phyloP scores from a whole-genome alignment of 1,140 invertebrate species.

The Musca vetustissima region DNA sequence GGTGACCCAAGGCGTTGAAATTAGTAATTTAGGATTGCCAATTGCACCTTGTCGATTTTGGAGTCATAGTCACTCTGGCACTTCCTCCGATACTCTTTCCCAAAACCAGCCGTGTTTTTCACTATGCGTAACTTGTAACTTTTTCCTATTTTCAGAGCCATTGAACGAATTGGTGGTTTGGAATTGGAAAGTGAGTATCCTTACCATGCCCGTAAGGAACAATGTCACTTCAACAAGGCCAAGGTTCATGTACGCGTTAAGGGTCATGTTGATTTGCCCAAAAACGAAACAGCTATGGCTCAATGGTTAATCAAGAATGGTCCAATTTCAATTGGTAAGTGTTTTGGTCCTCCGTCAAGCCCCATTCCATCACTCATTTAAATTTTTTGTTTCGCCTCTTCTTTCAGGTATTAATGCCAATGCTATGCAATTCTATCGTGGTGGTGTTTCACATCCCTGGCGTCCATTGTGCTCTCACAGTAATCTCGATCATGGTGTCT shows the following conservation, averaged over 20 bases:
- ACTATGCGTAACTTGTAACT: no score
- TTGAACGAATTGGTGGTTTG: constrained; percentile 86
- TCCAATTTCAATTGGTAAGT: constrained; percentile 88
- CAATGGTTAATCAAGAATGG: constrained; percentile 90
- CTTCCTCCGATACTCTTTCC: no score
- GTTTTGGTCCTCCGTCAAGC: not conserved
- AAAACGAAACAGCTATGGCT: constrained; percentile 90
- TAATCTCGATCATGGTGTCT: constrained; percentile 86
- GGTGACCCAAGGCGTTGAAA: no score
- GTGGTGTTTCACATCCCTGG: constrained; percentile 95
- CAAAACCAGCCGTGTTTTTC: no score
- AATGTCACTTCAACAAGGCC: constrained; percentile 75
- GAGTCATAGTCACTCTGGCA: no score
- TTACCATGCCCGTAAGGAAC: constrained; percentile 79
- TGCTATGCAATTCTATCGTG: constrained; percentile 97
- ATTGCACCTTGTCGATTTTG: no score
- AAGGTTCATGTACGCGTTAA: constrained; percentile 73
- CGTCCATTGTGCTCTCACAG: constrained; percentile 81
- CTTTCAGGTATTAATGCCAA: constrained; percentile 84
- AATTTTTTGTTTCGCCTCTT: not conserved
- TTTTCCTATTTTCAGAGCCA: constrained; percentile 60
- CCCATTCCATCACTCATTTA: not conserved
- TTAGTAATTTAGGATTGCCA: no score
- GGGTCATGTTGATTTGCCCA: constrained; percentile 84
- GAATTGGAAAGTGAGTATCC: constrained; percentile 91